Evolutionary conservation across 2,113 vertebrate genomes (phyloP).

Genomic region (Saccopteryx leptura): DNA sequence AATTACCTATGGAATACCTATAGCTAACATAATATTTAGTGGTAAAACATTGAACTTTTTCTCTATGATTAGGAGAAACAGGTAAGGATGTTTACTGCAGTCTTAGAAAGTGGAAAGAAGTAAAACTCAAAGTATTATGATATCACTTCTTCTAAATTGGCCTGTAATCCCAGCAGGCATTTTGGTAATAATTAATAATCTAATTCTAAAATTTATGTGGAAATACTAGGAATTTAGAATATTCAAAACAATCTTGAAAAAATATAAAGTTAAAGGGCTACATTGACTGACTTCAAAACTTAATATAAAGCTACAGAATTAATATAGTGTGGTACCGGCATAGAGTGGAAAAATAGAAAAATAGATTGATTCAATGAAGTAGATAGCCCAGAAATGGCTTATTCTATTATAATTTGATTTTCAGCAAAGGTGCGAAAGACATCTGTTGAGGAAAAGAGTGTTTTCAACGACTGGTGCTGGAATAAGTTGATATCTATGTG

Average conservation of each 20-base stretch:
- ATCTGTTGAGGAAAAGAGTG: background rate
- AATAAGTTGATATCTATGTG: background rate
- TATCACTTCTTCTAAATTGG: background rate
- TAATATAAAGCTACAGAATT: constrained; percentile 19
- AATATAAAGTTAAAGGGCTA: background rate
- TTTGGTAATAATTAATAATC: background rate
- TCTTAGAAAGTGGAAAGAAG: constrained; percentile 2
- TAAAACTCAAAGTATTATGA: background rate
- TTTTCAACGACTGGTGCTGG: background rate
- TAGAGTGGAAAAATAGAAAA: background rate
- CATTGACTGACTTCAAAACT: background rate
- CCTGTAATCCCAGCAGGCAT: background rate
- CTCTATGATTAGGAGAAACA: background rate
- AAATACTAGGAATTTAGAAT: background rate
- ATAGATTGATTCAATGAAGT: background rate
- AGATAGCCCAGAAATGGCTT: background rate
- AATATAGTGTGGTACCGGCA: background rate
- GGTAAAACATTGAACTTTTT: constrained; percentile 14
- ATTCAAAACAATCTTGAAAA: background rate
- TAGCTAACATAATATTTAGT: background rate
- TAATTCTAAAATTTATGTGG: background rate
- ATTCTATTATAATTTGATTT: background rate
- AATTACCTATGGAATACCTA: background rate
- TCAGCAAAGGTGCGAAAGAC: background rate
- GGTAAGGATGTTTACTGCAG: background rate